These are phyloP conservation scores for Mus spicilegus DNA, from an alignment of 2,113 vertebrate genomes.

Conservation along the genomic window DNA sequence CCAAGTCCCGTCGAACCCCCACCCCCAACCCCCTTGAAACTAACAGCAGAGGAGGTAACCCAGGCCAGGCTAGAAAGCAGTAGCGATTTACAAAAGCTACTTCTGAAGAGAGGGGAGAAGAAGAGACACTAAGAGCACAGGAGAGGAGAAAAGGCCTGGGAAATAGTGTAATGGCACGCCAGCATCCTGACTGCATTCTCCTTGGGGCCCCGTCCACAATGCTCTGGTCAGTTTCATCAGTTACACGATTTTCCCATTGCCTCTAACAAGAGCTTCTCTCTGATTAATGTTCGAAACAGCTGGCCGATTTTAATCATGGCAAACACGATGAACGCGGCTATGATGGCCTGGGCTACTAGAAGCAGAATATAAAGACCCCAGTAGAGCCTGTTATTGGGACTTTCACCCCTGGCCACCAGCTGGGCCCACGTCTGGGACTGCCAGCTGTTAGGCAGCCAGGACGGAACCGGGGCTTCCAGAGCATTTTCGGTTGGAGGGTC, in stretches of 20 bases:
- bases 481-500: background rate
- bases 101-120: background rate
- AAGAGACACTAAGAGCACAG: accelerated
- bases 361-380: constrained; percentile 78
- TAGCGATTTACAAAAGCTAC: background rate
- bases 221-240: constrained; percentile 18
- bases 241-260: background rate
- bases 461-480: background rate
- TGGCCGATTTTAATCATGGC: constrained; percentile 75
- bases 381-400: background rate
- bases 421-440: constrained; percentile 36
- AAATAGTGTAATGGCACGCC: no score
- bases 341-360: constrained; percentile 71
- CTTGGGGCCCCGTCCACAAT: background rate
- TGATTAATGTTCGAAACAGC: constrained; percentile 74
- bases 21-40: accelerated
- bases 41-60: accelerated
- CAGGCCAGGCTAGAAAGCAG: background rate
- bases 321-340: constrained; percentile 76
- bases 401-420: background rate
- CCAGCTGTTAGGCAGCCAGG: background rate
- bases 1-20: no score
- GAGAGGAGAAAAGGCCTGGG: background rate
- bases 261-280: constrained; percentile 9
- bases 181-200: background rate